Evolutionary conservation across 1,140 invertebrate species (phyloP).

Genomic region (Callitettix versicolor): DNA sequence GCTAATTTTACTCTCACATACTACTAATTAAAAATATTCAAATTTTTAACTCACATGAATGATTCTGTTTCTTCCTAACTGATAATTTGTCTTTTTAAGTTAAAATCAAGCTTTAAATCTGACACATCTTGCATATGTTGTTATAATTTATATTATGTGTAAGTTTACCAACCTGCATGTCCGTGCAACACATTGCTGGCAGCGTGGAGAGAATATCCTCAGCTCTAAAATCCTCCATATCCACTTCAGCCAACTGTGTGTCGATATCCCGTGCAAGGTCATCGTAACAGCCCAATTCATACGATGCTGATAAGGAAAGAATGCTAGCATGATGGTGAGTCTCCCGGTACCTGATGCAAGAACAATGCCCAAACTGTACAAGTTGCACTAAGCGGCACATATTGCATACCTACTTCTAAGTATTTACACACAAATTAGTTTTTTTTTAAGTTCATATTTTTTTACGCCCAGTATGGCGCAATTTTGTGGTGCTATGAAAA

Average conservation of each 20-base stretch:
- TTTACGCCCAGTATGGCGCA: too few relatives aligned
- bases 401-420: too few relatives aligned
- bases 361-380: too few relatives aligned
- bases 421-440: too few relatives aligned
- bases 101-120: background rate
- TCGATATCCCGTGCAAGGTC: conserved; percentile 78
- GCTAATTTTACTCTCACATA: too few relatives aligned
- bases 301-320: conserved; percentile 66
- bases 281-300: conserved; percentile 70
- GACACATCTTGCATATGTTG: background rate
- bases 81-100: too few relatives aligned
- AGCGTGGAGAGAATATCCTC: conserved; percentile 78
- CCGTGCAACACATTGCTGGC: conserved; percentile 53
- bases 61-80: too few relatives aligned
- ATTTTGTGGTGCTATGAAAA: too few relatives aligned
- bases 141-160: conserved; percentile 23
- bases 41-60: too few relatives aligned
- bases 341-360: conserved; percentile 53
- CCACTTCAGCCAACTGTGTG: conserved; percentile 84
- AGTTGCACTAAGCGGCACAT: too few relatives aligned
- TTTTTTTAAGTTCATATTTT: too few relatives aligned
- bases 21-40: too few relatives aligned
- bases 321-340: conserved; percentile 68
- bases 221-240: conserved; percentile 86
- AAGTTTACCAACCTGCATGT: conserved; percentile 32